phyloP scores from a whole-genome alignment of 1,140 invertebrate species.

The Hypsibius dujardini region DNA sequence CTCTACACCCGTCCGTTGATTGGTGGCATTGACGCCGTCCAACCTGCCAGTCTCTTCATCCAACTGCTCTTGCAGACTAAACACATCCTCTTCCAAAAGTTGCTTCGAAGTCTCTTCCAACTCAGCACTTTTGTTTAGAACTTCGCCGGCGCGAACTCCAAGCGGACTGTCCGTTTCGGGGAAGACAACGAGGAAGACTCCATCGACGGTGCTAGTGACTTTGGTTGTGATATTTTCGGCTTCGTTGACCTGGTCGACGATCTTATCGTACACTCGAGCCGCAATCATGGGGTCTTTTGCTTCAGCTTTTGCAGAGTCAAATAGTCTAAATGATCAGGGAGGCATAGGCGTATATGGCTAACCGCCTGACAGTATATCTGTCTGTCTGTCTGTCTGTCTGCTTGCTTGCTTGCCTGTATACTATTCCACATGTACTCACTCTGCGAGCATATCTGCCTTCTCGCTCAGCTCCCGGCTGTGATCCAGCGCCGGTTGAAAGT shows the following conservation, averaged over 20 bases:
- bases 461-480: slow-evolving; percentile 46
- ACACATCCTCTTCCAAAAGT: slow-evolving; percentile 25
- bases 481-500: slow-evolving; percentile 44
- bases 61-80: slow-evolving; percentile 22
- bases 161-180: background rate
- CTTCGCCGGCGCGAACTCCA: background rate
- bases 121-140: background rate
- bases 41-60: slow-evolving; percentile 19
- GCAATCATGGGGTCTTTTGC: slow-evolving; percentile 52
- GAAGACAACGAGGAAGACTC: slow-evolving; percentile 29
- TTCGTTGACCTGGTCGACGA: slow-evolving; percentile 45
- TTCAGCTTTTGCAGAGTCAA: slow-evolving; percentile 46
- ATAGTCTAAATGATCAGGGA: slow-evolving; percentile 37
- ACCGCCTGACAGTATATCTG: too few species aligned
- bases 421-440: slow-evolving; percentile 31
- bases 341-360: too few species aligned
- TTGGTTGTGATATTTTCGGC: slow-evolving; percentile 46
- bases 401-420: background rate
- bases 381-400: too few species aligned
- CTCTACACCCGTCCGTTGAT: background rate
- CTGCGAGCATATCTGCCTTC: slow-evolving; percentile 44
- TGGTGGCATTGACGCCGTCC: slow-evolving; percentile 12
- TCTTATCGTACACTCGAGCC: slow-evolving; percentile 60
- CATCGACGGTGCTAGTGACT: slow-evolving; percentile 43
- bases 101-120: slow-evolving; percentile 23